Evolutionary conservation across 1,140 invertebrate genomes (phyloP).

Genomic region (Drosophila trapezifrons): DNA sequence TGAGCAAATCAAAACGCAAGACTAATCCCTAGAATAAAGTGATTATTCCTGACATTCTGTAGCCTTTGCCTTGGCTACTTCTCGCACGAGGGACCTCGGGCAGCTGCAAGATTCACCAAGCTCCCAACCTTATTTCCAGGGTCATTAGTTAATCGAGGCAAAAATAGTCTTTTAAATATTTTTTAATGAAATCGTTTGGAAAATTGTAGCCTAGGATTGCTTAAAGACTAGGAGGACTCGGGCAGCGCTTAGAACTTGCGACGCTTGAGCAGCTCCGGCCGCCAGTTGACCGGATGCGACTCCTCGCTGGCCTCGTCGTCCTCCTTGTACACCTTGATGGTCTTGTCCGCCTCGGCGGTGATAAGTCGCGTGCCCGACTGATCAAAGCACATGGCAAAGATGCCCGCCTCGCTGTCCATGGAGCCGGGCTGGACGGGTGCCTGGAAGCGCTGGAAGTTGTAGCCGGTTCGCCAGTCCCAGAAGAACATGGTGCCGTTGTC

Average conservation of each 20-base stretch:
- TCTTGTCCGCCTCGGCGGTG: constrained; percentile 99
- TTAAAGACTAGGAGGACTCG: constrained; percentile 18
- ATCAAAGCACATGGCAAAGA: constrained; percentile 98
- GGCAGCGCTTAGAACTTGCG: constrained; percentile 89
- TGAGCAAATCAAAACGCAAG: too few species aligned
- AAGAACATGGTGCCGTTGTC: constrained; percentile 99
- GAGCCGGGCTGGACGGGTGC: constrained; percentile 98
- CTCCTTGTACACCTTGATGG: constrained; percentile 99
- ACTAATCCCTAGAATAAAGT: too few species aligned
- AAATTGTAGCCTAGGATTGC: constrained; percentile 6
- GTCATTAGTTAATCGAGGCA: too few species aligned
- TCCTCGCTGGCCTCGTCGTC: constrained; percentile 98
- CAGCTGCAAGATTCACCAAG: too few species aligned
- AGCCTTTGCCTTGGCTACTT: too few species aligned
- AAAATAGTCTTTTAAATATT: background rate
- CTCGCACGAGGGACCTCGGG: too few species aligned
- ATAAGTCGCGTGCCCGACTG: constrained; percentile 96
- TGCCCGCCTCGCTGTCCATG: constrained; percentile 99
- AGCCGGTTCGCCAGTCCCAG: constrained; percentile 99
- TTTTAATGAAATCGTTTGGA: constrained; percentile 28
- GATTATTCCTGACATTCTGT: too few species aligned
- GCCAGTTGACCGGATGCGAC: constrained; percentile 98
- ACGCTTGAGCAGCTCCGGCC: constrained; percentile 96
- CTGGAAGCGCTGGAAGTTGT: constrained; percentile 97
- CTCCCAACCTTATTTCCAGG: too few species aligned